Percentiles rank a stretch among this genome's conserved stretches.
Conservation (phyloP, 1,140 invertebrate genomes). For the Calosoma granatense region DNA sequence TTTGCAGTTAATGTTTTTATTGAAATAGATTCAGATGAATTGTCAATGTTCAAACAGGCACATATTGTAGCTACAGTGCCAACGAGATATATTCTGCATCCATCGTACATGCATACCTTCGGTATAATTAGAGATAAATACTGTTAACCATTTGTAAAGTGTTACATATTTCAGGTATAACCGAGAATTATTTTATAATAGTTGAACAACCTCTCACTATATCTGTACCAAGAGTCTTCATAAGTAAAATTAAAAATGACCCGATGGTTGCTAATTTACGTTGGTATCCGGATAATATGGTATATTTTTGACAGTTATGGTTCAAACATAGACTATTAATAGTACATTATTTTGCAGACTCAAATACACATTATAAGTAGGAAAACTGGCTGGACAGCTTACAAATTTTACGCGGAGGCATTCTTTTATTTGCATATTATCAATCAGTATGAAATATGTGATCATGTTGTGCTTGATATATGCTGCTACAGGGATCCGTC, state of each 20-base stretch:
- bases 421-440: slow-evolving; percentile 86
- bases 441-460: slow-evolving; percentile 71
- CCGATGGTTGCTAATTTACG: slow-evolving; percentile 52
- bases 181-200: slow-evolving; percentile 73
- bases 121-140: slow-evolving; percentile 37
- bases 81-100: slow-evolving; percentile 62
- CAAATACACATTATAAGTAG: slow-evolving; percentile 62
- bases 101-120: slow-evolving; percentile 84
- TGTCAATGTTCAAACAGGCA: slow-evolving; percentile 58
- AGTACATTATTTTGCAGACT: slow-evolving; percentile 44
- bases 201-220: slow-evolving; percentile 72
- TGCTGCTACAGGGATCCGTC: slow-evolving; percentile 72
- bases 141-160: not conserved
- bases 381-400: slow-evolving; percentile 44
- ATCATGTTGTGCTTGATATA: slow-evolving; percentile 67
- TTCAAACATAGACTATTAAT: slow-evolving; percentile 6
- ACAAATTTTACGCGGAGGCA: slow-evolving; percentile 54
- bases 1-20: slow-evolving; percentile 4
- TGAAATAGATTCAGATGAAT: slow-evolving; percentile 2
- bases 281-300: slow-evolving; percentile 62
- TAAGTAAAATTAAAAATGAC: slow-evolving; percentile 47
- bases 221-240: slow-evolving; percentile 48
- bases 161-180: slow-evolving; percentile 41
- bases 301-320: slow-evolving; percentile 28
- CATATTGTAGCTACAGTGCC: slow-evolving; percentile 57